Evolutionary conservation across 2,797 vertebrate species (phyloP).

Genomic region (Corythornis leucogaster): DNA sequence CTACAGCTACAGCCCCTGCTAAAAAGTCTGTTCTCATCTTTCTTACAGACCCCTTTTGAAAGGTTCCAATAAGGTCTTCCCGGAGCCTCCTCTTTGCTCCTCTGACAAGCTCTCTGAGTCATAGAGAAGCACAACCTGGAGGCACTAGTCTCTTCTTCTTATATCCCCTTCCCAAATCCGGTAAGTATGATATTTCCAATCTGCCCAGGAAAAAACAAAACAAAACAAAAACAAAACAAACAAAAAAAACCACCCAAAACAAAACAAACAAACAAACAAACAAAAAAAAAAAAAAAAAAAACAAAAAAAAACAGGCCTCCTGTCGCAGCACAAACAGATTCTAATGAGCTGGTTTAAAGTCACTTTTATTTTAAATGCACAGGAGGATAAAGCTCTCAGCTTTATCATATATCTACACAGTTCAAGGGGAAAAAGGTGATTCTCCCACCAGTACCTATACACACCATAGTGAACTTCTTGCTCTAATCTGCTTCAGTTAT

Average conservation of each 20-base stretch:
- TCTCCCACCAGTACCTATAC: not conserved
- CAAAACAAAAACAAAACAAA: too few species aligned
- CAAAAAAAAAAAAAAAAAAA: too few species aligned
- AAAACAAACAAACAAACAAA: too few species aligned
- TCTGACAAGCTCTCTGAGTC: not conserved
- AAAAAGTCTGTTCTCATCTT: not conserved
- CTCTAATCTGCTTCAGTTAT: not conserved
- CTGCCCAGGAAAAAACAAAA: not conserved
- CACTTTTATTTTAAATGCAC: not conserved
- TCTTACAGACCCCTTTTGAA: not conserved
- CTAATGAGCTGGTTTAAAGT: not conserved
- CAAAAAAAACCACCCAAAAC: too few species aligned
- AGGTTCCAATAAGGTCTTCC: not conserved
- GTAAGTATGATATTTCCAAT: not conserved
- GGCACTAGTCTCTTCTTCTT: not conserved
- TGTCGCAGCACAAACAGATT: not conserved
- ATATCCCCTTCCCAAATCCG: not conserved
- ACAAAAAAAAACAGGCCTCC: not conserved
- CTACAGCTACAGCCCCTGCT: rapidly evolving
- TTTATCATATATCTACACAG: not conserved
- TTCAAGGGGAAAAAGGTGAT: not conserved
- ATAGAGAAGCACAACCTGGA: not conserved
- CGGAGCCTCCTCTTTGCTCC: not conserved
- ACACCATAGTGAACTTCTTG: not conserved
- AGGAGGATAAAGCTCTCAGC: not conserved